Evolutionary conservation across 2,888 invertebrate species (phyloP), one percentile per base, ranked within the genome.

Genomic region (Parnassius glacialis): DNA sequence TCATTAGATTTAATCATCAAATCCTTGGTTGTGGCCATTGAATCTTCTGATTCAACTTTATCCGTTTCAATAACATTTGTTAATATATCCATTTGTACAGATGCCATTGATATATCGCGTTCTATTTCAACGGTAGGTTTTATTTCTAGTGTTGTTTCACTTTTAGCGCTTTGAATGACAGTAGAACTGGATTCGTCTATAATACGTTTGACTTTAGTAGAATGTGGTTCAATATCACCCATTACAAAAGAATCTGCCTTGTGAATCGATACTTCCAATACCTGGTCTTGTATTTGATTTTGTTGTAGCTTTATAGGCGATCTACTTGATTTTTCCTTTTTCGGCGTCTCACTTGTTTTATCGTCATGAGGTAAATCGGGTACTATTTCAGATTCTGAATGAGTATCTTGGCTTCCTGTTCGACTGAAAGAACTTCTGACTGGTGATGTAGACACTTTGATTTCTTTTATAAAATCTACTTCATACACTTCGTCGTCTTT

Each of bases 381-480:
- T 13, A 91, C 92, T 50, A 83, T 76, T 80, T 93, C 93, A 9
- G 92, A 92, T 72, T 93, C 93, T 1, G 92, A 93, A 67, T 92
- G 92, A 20, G 92, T 92, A 67, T 93, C 93, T 77, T 92, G 92
- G 75, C 92, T 92, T 57, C 92, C 92, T 57, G 92, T 92, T 58
- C 91, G 82, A 73, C 92, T 93, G 69, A 92, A 92, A 7, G 89
- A 81, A 69, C 89, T 90, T 64, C 90, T 91, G 3, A 92, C 81
- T 10, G 91, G 92, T 42, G 92, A 92, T 1, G 92, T 90, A 0
- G 92, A 92, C 2, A 92, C 75, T 73, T 88, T 92, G n/a, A 92
- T 92, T 84, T 92, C 92, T 70, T 92, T 92, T 42, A 92, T 92
- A 62, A 92, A 92, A 69, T 89, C 86, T 0, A 92, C 91, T 80